phyloP scores from a whole-genome alignment of 2,113 vertebrate species.

The Dasyurus viverrinus region DNA sequence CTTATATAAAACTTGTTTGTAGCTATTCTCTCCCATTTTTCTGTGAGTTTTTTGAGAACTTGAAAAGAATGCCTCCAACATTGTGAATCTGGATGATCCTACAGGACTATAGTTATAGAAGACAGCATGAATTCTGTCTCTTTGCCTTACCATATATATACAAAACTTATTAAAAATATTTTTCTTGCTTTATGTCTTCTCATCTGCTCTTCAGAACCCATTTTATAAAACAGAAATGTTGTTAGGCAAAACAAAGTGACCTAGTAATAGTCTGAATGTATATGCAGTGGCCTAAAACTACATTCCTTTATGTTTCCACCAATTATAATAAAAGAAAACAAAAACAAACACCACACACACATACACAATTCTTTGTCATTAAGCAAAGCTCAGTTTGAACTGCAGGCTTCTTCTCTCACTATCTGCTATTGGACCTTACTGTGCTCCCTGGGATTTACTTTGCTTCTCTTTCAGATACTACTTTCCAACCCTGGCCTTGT shows the following conservation, averaged over 20 bases:
- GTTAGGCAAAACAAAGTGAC: background rate
- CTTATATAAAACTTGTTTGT: too few relatives aligned
- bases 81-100: background rate
- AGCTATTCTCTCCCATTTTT: too few relatives aligned
- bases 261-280: background rate
- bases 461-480: background rate
- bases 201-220: background rate
- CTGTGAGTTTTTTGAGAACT: too few relatives aligned
- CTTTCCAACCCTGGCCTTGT: background rate
- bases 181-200: background rate
- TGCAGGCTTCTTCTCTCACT: background rate
- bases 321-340: background rate
- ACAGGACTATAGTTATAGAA: too few relatives aligned
- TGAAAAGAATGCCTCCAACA: background rate
- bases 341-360: too few relatives aligned
- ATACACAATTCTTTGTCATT: background rate
- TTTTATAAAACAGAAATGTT: background rate
- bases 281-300: background rate
- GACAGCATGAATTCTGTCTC: background rate
- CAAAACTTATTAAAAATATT: background rate
- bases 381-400: background rate
- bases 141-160: background rate
- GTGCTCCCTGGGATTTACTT: background rate
- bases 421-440: background rate
- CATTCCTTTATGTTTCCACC: background rate